Evolutionary conservation across 1,140 invertebrate genomes (phyloP).

Genomic region (Akabosia matsudoensis): DNA sequence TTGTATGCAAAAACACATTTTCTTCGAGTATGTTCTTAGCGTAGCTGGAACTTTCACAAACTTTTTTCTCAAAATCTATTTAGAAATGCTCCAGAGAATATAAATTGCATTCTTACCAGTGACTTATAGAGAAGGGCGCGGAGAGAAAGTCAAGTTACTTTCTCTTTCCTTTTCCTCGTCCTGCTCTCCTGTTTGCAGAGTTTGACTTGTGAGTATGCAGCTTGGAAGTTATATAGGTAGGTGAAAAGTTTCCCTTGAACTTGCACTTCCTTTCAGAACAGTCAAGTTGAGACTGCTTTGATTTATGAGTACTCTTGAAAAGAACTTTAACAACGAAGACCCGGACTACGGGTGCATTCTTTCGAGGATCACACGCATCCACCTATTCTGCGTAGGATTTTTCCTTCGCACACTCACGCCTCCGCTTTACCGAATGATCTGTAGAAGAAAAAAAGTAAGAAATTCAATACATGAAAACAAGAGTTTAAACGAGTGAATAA

Average conservation of each 20-base stretch:
- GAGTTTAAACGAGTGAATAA: neutral
- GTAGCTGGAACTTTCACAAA: neutral
- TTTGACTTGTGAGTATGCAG: neutral
- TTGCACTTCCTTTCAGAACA: neutral
- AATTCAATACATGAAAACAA: neutral
- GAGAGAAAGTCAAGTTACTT: slow-evolving; percentile 2
- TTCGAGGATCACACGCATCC: neutral
- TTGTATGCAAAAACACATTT: slow-evolving; percentile 6
- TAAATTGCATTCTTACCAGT: slow-evolving; percentile 21
- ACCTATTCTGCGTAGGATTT: no score
- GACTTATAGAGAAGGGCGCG: neutral
- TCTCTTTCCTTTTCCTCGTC: neutral
- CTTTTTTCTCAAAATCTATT: slow-evolving; percentile 7
- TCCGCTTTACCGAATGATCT: neutral
- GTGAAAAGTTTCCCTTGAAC: neutral
- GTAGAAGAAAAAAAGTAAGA: neutral
- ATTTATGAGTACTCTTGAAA: slow-evolving; percentile 2
- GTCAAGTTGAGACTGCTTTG: neutral
- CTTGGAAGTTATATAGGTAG: neutral
- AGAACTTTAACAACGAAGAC: neutral
- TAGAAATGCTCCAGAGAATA: neutral
- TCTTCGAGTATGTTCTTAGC: no score
- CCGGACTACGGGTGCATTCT: neutral
- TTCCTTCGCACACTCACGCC: neutral
- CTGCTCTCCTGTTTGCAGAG: neutral